Conservation (phyloP, 2,797 vertebrate species). For the Aphelocoma californica region DNA sequence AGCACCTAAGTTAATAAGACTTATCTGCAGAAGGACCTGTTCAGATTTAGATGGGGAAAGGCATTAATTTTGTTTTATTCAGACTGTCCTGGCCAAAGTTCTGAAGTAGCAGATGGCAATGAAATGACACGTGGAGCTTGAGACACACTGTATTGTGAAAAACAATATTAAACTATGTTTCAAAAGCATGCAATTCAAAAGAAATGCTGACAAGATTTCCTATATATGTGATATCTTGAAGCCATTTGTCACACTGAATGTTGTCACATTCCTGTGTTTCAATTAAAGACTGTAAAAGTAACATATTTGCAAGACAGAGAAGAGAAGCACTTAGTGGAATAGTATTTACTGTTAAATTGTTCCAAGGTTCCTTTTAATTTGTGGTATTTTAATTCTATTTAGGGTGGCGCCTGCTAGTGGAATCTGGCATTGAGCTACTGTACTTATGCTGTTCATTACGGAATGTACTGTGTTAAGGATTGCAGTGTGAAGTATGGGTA, state of each 20-base stretch:
- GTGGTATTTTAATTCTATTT: constrained; percentile 53
- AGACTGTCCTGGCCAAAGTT: neutral
- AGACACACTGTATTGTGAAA: neutral
- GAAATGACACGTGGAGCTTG: neutral
- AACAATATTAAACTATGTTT: neutral
- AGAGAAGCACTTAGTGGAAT: constrained; percentile 4
- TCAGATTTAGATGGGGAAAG: neutral
- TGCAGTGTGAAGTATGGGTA: neutral
- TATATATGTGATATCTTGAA: neutral
- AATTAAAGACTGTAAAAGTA: neutral
- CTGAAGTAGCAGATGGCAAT: neutral
- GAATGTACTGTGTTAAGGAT: neutral
- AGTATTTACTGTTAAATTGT: constrained; percentile 23
- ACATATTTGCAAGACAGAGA: neutral
- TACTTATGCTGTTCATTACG: constrained; percentile 24
- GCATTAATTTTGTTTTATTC: neutral
- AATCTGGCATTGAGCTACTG: constrained; percentile 36
- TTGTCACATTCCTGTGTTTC: neutral
- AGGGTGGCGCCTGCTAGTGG: constrained; percentile 1
- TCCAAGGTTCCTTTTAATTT: constrained; percentile 49
- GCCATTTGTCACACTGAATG: neutral
- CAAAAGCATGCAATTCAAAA: neutral
- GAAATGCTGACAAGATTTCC: neutral
- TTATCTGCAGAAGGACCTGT: neutral
- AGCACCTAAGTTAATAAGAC: neutral